Base-by-base conservation (phyloP, 2,797 vertebrate species). In the Eleutherodactylus coqui region DNA sequence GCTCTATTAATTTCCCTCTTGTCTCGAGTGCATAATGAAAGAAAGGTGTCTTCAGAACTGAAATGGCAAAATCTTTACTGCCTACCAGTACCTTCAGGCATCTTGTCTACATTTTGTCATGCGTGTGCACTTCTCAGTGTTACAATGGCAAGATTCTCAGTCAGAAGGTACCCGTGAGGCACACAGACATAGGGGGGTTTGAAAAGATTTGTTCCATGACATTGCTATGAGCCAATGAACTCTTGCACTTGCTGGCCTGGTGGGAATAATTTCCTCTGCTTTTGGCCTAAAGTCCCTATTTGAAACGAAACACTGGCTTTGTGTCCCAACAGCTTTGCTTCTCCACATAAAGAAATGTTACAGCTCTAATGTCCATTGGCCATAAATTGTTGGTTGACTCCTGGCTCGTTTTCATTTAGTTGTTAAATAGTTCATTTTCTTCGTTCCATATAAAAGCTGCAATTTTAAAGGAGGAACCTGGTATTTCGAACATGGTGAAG, bases 111-210 rank as follows among this genome's bases (percentile, higher is more conserved):
- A 95, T 92, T 96, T 96, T 96, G 95, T 97, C 97, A 97, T 94
- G 96, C 95, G 92, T 97, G 95, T 97, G 96, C 96, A 96, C 95
- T 96, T 94, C 93, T 95, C 96, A 94, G 96, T 92, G 95, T 93
- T 96, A 93, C 94, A 96, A 93, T 96, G 96, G 97, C 96, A 97
- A 92, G 95, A 94, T 92, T 93, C 95, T 91, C 92, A 94, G 95
- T 95, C 95, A 93, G 90, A 95, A 95, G 91, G 90, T 91, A 92
- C 95, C 96, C 93, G 94, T 93, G 94, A 93, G 96, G 95, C 96
- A 94, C 81, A 49, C 55, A 17, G 91, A 88, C 75, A 92, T 82
- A 90, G 90, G 90, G 91, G 91, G 91, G 90, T 93, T 92, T 83
- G 90, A 93, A 91, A 93, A 93, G 93, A 91, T 82, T 93, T 86